A percentile compares a stretch with the other conserved stretches of the same genome.
Conservation (phyloP, 2,888 invertebrate genomes). For the Ferrisia virgata region DNA sequence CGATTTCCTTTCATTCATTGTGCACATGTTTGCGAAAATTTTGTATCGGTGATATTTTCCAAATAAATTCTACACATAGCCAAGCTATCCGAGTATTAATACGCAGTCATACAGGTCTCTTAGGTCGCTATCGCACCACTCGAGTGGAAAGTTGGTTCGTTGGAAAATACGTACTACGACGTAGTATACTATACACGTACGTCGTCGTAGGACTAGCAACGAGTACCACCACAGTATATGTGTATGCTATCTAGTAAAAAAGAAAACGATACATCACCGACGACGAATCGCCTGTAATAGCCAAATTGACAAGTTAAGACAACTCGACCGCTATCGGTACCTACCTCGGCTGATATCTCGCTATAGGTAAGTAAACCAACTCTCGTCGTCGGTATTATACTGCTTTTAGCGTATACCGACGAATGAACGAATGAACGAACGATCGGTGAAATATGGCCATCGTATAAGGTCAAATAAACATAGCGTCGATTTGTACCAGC, state of each 20-base stretch:
- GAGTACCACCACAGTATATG: no score
- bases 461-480: neutral
- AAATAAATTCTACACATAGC: no score
- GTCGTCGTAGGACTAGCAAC: no score
- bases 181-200: no score
- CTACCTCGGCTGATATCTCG: neutral
- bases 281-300: conserved; percentile 5
- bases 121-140: neutral
- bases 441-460: neutral
- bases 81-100: no score
- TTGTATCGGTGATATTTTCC: no score
- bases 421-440: neutral
- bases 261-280: conserved; percentile 7
- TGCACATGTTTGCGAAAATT: no score
- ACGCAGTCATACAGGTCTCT: neutral
- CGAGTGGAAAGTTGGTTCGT: neutral
- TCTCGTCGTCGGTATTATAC: neutral
- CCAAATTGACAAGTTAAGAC: conserved; percentile 17
- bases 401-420: neutral
- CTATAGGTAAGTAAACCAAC: neutral
- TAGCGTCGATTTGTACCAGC: neutral
- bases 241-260: no score
- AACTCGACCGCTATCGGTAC: neutral
- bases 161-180: no score
- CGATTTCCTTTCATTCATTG: no score